Conservation (phyloP, 2,797 vertebrate genomes). For the Cyclura pinguis region DNA sequence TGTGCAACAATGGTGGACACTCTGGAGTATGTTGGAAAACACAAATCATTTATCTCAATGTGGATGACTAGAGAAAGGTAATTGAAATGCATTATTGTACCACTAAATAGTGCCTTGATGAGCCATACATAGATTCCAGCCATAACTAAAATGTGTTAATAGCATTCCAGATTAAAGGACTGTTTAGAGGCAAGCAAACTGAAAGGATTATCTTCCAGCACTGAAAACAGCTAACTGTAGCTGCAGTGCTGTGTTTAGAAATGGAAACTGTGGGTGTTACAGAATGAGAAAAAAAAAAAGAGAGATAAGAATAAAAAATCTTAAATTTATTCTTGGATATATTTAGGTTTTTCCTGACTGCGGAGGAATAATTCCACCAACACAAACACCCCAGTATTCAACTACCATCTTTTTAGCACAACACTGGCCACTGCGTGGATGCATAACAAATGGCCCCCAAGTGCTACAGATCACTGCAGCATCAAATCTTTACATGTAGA, state of each 20-base stretch:
- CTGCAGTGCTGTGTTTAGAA: neutral
- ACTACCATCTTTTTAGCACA: neutral
- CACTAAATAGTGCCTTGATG: neutral
- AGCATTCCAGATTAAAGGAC: neutral
- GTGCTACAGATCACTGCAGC: neutral
- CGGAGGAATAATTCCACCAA: neutral
- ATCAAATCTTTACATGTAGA: neutral
- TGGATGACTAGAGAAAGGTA: neutral
- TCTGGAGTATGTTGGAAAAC: conserved; percentile 18
- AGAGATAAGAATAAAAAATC: neutral
- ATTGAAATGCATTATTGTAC: conserved; percentile 7
- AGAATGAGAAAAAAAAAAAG: accelerated
- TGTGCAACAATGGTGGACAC: neutral
- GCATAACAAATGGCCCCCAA: neutral
- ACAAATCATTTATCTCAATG: conserved; percentile 10
- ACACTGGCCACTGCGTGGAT: neutral
- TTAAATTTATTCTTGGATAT: neutral
- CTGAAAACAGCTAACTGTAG: conserved; percentile 2
- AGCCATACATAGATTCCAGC: neutral
- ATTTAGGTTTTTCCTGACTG: neutral
- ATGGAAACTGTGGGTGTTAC: neutral
- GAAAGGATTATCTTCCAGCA: neutral
- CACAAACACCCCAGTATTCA: neutral
- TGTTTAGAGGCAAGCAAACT: neutral
- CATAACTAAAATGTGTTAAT: neutral